Percentiles rank a stretch among this genome's conserved stretches.
Conservation (phyloP, 2,888 invertebrate species). For the Epicampocera succincta region DNA sequence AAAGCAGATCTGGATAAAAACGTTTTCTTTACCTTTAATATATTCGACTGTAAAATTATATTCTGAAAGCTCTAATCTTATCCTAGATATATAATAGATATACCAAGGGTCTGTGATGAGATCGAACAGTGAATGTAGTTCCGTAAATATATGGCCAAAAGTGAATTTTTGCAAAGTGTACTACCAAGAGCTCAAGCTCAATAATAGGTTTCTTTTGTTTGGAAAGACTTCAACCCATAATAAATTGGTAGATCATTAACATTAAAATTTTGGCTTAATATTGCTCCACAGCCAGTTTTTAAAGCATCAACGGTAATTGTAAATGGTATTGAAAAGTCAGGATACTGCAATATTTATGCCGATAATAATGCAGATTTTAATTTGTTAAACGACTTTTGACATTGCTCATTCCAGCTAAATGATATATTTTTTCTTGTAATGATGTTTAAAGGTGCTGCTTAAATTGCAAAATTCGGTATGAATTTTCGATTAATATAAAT, state of each 20-base stretch:
- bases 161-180: slow-evolving; percentile 11
- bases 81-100: slow-evolving; percentile 66
- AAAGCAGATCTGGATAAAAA: no score
- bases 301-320: slow-evolving; percentile 51
- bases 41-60: slow-evolving; percentile 70
- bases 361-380: slow-evolving; percentile 19
- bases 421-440: background rate
- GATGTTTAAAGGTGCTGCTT: background rate
- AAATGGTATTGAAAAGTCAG: slow-evolving; percentile 26
- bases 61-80: slow-evolving; percentile 71
- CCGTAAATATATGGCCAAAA: slow-evolving; percentile 15
- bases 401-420: slow-evolving; percentile 31
- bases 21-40: slow-evolving; percentile 67
- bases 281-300: slow-evolving; percentile 32
- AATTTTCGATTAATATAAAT: slow-evolving; percentile 62
- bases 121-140: slow-evolving; percentile 19
- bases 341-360: slow-evolving; percentile 29
- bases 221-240: background rate
- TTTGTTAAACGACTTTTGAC: slow-evolving; percentile 20
- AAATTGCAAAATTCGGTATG: background rate
- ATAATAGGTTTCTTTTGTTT: background rate
- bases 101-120: slow-evolving; percentile 43
- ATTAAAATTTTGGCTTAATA: slow-evolving; percentile 9
- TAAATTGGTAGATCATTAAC: slow-evolving; percentile 6
- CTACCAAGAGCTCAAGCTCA: background rate